phyloP scores from a whole-genome alignment of 2,797 vertebrate genomes.

The Selene dorsalis region DNA sequence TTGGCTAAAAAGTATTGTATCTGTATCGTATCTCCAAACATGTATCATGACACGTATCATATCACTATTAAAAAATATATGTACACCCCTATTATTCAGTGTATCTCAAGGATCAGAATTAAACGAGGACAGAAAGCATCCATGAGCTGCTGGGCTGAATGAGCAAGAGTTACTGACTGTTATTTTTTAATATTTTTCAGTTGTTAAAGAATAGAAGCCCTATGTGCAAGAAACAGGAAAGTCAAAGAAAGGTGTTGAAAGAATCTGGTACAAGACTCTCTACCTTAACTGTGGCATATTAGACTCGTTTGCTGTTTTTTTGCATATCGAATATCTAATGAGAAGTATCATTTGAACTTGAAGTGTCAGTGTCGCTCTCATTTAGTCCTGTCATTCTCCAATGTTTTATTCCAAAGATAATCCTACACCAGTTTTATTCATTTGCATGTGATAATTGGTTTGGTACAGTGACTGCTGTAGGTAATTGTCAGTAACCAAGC shows the following conservation, averaged over 20 bases:
- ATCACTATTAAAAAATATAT: no score
- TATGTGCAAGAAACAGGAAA: no score
- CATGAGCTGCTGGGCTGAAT: no score
- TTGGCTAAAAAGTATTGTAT: no score
- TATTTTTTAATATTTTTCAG: no score
- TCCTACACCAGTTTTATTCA: constrained; percentile 65
- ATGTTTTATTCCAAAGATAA: constrained; percentile 66
- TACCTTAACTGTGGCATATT: constrained; percentile 38
- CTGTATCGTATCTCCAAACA: no score
- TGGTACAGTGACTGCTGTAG: constrained; percentile 50
- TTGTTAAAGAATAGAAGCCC: no score
- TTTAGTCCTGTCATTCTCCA: constrained; percentile 66
- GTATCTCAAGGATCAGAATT: no score
- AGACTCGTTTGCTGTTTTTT: constrained; percentile 59
- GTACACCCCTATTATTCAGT: no score
- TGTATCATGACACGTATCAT: no score
- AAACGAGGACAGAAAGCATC: no score
- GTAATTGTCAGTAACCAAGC: constrained; percentile 65
- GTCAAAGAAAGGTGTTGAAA: neutral
- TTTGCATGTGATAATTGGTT: constrained; percentile 81
- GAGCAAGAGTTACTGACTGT: no score
- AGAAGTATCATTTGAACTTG: constrained; percentile 62
- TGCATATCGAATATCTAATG: constrained; percentile 65
- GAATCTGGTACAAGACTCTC: constrained; percentile 49
- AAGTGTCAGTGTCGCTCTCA: constrained; percentile 55